A percentile compares a stretch with the other conserved stretches of the same genome.
phyloP scores from a whole-genome alignment of 1,140 invertebrate species.

The Atta cephalotes region DNA sequence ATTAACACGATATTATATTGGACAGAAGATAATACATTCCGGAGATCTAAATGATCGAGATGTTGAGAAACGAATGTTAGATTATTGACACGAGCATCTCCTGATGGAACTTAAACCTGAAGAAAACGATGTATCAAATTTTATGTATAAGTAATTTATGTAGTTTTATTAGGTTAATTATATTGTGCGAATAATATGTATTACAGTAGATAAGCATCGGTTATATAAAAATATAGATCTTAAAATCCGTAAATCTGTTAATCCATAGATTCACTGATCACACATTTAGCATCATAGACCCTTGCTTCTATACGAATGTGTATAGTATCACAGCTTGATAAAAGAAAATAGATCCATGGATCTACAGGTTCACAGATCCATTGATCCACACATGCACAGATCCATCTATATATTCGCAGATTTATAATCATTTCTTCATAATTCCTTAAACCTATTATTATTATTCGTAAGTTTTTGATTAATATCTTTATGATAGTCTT shows the following conservation, averaged over 20 bases:
- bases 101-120: neutral
- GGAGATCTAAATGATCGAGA: neutral
- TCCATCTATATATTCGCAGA: slow-evolving; percentile 13
- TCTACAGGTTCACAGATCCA: slow-evolving; percentile 57
- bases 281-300: slow-evolving; percentile 23
- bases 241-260: slow-evolving; percentile 52
- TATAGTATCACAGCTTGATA: slow-evolving; percentile 22
- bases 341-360: slow-evolving; percentile 42
- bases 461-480: slow-evolving; percentile 32
- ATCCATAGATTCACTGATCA: slow-evolving; percentile 40
- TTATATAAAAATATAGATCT: slow-evolving; percentile 53
- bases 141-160: slow-evolving; percentile 50
- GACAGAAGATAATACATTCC: slow-evolving; percentile 66
- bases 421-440: slow-evolving; percentile 26
- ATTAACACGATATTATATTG: neutral
- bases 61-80: slow-evolving; percentile 8
- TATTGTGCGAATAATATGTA: slow-evolving; percentile 48
- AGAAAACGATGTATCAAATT: slow-evolving; percentile 40
- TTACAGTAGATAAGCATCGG: slow-evolving; percentile 52
- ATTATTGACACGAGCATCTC: slow-evolving; percentile 18
- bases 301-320: slow-evolving; percentile 28
- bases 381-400: slow-evolving; percentile 12
- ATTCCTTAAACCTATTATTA: slow-evolving; percentile 20
- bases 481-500: slow-evolving; percentile 17
- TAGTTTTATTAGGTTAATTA: slow-evolving; percentile 53